Base-by-base conservation (phyloP, 2,888 invertebrate species). In the Drosophila longiperda region DNA sequence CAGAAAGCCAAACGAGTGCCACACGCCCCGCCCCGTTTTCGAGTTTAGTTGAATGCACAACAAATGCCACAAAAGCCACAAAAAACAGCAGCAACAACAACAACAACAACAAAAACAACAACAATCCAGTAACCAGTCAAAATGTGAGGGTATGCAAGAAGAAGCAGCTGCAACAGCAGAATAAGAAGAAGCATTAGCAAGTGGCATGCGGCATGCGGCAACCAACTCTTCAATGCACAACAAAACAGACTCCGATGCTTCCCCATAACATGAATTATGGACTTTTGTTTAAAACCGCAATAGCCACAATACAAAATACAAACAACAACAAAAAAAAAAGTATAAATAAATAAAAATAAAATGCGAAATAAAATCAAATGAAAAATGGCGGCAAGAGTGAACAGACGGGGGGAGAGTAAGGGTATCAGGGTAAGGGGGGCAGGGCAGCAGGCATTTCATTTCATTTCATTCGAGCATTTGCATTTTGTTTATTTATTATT, bases 221-320 rank as follows among this genome's bases (percentile, higher is more conserved):
- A 74, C 65, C 66, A 71, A 57, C 57, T 70, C 65, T 64, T 72
- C 70, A 53, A 65, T 71, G 34, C 54, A 69, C 61, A 65, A 70
- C 34, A 66, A 64, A 67, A 68, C 62, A 65, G 77, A 65, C 73
- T 53, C 57, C 71, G 17, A 53, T 73, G 82, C 72, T 87, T 82
- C 80, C 84, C 87, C 82, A 65, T 78, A 87, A 80, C 83, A 85
- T 84, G 87, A 85, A 84, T 85, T 85, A 85, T 87, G 81, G 83
- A 85, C 87, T 85, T 85, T 85, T 85, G 87, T 87, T 84, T 67
- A 76, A 85, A 83, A 74, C 82, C 85, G 45, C 78, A 82, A 63
- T 75, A 66, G 55, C 65, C 68, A 50, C 57, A 60, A 49, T 45
- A 45, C 15, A 23, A 23, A 45, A 15, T 15, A 20, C 17, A 40